Conservation (phyloP, 2,113 vertebrate species). For the Accipiter cooperii region DNA sequence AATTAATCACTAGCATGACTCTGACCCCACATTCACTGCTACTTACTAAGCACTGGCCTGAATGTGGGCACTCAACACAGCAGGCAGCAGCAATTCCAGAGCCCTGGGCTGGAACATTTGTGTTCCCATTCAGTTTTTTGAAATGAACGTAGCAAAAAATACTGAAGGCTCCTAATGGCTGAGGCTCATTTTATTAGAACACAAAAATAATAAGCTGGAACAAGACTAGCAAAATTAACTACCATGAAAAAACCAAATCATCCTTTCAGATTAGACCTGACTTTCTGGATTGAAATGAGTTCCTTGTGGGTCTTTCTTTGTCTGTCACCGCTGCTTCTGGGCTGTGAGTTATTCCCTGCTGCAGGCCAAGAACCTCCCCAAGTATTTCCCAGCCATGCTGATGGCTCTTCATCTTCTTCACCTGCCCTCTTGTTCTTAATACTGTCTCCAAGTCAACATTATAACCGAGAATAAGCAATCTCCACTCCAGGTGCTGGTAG, state of each 20-base stretch:
- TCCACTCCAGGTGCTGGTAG: neutral
- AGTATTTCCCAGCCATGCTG: neutral
- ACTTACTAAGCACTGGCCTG: neutral
- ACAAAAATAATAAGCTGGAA: neutral
- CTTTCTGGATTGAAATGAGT: neutral
- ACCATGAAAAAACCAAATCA: neutral
- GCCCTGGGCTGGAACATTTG: neutral
- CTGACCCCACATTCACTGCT: neutral
- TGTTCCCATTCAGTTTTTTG: neutral
- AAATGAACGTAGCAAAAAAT: neutral
- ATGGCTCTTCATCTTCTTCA: neutral
- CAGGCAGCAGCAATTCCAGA: neutral
- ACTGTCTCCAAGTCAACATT: neutral
- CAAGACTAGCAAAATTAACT: neutral
- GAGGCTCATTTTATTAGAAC: neutral
- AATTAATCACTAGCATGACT: neutral
- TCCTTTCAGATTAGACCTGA: neutral
- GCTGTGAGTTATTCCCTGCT: neutral
- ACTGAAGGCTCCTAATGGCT: neutral
- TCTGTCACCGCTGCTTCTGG: neutral
- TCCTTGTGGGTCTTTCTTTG: neutral
- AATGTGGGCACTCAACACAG: neutral
- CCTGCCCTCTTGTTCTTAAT: neutral
- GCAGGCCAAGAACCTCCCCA: neutral
- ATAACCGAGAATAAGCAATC: neutral